Percentiles rank a stretch among this genome's conserved stretches.
These are phyloP conservation scores for Chrosomus eos DNA, from an alignment of 2,797 vertebrate genomes.

Conservation along the genomic window DNA sequence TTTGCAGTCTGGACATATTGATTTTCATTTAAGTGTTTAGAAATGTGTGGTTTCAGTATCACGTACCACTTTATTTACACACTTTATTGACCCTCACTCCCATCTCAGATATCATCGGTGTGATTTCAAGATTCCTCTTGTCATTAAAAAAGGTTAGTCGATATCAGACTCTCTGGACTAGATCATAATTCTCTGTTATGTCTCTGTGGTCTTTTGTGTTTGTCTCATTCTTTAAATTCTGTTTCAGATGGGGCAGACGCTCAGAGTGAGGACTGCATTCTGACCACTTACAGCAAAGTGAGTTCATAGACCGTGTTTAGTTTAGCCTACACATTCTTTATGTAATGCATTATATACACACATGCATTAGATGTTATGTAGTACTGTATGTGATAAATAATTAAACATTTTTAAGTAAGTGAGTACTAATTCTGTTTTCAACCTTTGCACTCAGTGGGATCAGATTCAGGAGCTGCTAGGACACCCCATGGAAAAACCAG, in stretches of 20 bases:
- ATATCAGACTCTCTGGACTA: slow-evolving; percentile 1
- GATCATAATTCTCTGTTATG: neutral
- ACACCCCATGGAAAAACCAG: slow-evolving; percentile 96
- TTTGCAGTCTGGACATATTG: slow-evolving; percentile 21
- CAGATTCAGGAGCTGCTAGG: slow-evolving; percentile 95
- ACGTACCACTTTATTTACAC: neutral
- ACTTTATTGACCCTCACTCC: slow-evolving; percentile 23
- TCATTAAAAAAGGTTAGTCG: slow-evolving; percentile 90
- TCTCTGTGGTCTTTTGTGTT: slow-evolving; percentile 4
- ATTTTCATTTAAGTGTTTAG: slow-evolving; percentile 20
- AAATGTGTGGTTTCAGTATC: neutral
- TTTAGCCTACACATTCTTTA: neutral
- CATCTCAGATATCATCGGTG: slow-evolving; percentile 93
- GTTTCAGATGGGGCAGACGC: slow-evolving; percentile 81
- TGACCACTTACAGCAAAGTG: slow-evolving; percentile 95
- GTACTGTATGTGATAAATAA: neutral
- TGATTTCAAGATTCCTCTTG: slow-evolving; percentile 97
- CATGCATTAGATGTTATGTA: neutral
- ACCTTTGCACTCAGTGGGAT: slow-evolving; percentile 87
- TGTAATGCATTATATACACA: neutral
- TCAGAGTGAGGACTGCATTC: slow-evolving; percentile 87
- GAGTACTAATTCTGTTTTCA: slow-evolving; percentile 19
- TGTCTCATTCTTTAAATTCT: slow-evolving; percentile 18
- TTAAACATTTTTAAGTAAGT: neutral
- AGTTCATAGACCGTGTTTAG: neutral